Percentiles rank a stretch among this genome's conserved stretches.
Evolutionary conservation across 2,888 invertebrate genomes (phyloP).

Genomic region (Ophioninae sp.): DNA sequence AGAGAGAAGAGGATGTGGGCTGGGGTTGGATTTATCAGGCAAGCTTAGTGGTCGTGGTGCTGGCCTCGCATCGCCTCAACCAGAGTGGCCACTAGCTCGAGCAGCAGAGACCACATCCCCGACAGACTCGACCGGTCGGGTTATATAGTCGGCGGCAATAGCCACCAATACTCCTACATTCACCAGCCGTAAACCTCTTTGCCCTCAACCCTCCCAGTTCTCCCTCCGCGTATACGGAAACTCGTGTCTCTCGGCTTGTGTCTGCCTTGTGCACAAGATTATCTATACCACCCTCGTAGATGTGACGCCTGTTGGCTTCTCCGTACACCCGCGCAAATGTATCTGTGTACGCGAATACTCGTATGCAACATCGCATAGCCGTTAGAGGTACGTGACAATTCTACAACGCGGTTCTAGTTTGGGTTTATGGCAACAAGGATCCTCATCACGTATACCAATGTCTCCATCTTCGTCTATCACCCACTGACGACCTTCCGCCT

Average conservation of each 20-base stretch:
- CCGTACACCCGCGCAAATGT: constrained; percentile 6
- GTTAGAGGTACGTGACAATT: constrained; percentile 49
- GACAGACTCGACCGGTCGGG: constrained; percentile 59
- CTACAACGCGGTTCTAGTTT: constrained; percentile 39
- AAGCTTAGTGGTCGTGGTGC: constrained; percentile 78
- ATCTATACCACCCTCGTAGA: constrained; percentile 54
- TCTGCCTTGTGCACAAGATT: constrained; percentile 49
- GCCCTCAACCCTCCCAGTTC: constrained; percentile 8
- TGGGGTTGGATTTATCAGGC: constrained; percentile 75
- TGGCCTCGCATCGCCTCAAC: constrained; percentile 77
- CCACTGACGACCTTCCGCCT: neutral
- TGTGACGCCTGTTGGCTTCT: constrained; percentile 50
- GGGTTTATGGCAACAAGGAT: constrained; percentile 47
- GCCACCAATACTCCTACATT: constrained; percentile 45
- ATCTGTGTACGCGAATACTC: neutral
- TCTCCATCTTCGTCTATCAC: constrained; percentile 11
- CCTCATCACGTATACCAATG: constrained; percentile 37
- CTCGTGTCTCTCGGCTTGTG: constrained; percentile 47
- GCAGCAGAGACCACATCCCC: constrained; percentile 67
- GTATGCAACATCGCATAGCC: neutral
- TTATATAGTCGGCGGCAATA: constrained; percentile 50
- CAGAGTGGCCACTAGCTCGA: constrained; percentile 76
- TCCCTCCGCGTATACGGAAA: constrained; percentile 36
- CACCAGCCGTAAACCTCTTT: constrained; percentile 40
- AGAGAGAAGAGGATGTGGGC: constrained; percentile 64